phyloP scores from a whole-genome alignment of 2,888 invertebrate genomes.

The Drosophila infuscata region DNA sequence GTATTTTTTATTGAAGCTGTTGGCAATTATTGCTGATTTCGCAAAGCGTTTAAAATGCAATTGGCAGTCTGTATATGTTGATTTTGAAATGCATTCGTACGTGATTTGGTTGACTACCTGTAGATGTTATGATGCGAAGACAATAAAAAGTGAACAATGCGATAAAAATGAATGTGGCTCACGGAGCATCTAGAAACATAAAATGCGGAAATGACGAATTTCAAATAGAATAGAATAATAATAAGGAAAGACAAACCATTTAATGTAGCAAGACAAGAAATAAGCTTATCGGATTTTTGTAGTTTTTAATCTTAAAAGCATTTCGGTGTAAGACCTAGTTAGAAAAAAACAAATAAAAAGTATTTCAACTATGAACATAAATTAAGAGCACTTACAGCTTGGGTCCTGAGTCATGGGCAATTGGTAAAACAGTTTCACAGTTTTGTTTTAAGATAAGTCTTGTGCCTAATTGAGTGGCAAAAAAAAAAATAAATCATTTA shows the following conservation, averaged over 20 bases:
- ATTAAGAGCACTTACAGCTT: conserved; percentile 2
- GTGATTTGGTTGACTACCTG: conserved; percentile 1
- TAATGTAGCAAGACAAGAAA: conserved; percentile 3
- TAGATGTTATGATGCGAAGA: conserved; percentile 12
- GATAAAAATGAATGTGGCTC: neutral
- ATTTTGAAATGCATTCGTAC: conserved; percentile 7
- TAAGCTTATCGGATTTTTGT: conserved; percentile 11
- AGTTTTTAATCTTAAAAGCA: conserved; percentile 29
- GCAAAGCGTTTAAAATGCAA: conserved; percentile 37
- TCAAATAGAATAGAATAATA: neutral
- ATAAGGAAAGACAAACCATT: neutral
- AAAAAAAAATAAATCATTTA: conserved; percentile 21
- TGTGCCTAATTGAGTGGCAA: conserved; percentile 15
- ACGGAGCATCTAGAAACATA: neutral
- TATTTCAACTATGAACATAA: neutral
- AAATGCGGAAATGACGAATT: conserved; percentile 13
- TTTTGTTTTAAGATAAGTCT: neutral
- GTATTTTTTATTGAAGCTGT: conserved; percentile 5
- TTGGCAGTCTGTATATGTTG: conserved; percentile 3
- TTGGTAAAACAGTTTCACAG: conserved; percentile 1
- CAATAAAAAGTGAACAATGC: conserved; percentile 6
- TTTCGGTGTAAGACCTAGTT: conserved; percentile 9
- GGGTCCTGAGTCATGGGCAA: conserved; percentile 1
- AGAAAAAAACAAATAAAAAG: neutral
- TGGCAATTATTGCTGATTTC: conserved; percentile 29